phyloP scores from a whole-genome alignment of 2,113 vertebrate genomes.

The Malurus alboscapulatus region DNA sequence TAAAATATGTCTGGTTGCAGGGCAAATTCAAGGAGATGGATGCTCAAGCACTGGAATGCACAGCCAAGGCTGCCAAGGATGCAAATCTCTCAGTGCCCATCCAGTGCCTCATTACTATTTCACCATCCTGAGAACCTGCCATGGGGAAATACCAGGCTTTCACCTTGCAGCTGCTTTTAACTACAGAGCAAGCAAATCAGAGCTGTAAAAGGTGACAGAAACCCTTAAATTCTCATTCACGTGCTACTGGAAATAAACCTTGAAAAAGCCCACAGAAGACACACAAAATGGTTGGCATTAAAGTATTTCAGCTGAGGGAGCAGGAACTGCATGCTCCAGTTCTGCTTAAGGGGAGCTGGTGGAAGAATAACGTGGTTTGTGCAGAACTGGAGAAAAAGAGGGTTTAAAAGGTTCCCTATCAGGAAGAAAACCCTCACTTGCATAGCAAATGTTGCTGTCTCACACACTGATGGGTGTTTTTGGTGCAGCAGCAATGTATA shows the following conservation, averaged over 20 bases:
- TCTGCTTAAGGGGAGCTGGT: background rate
- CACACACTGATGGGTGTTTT: background rate
- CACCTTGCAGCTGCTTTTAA: slow-evolving; percentile 35
- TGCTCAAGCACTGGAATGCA: background rate
- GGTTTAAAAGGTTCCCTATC: background rate
- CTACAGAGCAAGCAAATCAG: slow-evolving; percentile 28
- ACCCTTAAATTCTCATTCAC: background rate
- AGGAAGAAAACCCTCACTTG: background rate
- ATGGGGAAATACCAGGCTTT: background rate
- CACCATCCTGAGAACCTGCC: background rate
- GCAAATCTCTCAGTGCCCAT: background rate
- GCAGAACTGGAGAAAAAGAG: background rate
- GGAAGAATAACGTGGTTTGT: background rate
- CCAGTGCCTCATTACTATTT: background rate
- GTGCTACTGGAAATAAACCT: background rate
- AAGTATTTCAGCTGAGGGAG: background rate
- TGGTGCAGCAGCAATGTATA: background rate
- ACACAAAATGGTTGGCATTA: background rate
- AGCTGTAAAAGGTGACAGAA: slow-evolving; percentile 19
- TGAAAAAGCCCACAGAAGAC: background rate
- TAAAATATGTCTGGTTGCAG: background rate
- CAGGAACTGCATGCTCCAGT: background rate
- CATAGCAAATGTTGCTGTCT: background rate
- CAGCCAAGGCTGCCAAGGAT: background rate
- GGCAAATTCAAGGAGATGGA: background rate